Percentiles rank a stretch among this genome's conserved stretches.
Conservation (phyloP, 2,113 vertebrate genomes). For the Peucedramus taeniatus region DNA sequence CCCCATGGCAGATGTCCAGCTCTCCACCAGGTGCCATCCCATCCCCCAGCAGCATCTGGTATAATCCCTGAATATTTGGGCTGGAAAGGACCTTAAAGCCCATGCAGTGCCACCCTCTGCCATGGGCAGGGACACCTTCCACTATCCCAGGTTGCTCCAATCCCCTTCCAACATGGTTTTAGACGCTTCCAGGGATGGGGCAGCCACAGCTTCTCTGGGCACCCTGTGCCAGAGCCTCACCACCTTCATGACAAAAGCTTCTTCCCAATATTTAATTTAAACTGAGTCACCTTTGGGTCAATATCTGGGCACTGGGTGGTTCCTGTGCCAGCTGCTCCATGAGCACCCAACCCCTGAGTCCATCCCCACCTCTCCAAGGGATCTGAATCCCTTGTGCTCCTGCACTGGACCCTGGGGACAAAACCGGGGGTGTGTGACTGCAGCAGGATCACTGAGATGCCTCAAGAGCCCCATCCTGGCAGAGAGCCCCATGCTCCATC, state of each 20-base stretch:
- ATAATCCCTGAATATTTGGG: not conserved
- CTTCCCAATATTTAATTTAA: not conserved
- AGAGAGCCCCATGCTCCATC: fast-evolving
- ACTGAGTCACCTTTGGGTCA: fast-evolving
- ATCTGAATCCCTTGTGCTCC: not conserved
- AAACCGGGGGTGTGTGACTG: fast-evolving
- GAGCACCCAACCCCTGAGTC: not conserved
- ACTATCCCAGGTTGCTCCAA: not conserved
- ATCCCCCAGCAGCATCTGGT: fast-evolving
- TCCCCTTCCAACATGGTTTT: fast-evolving
- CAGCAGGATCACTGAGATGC: not conserved
- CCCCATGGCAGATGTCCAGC: not conserved
- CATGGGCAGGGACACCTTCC: not conserved
- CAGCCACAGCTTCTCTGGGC: not conserved
- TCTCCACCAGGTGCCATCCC: not conserved
- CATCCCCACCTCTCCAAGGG: not conserved
- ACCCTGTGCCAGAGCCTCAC: not conserved
- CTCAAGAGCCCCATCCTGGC: not conserved
- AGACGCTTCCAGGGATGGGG: not conserved
- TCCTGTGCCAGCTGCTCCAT: not conserved
- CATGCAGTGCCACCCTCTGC: no score
- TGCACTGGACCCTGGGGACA: not conserved
- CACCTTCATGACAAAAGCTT: not conserved
- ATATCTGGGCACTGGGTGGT: fast-evolving
- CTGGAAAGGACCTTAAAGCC: not conserved